Conservation (phyloP, 2,113 vertebrate species). For the human region GRCh38 chrX:15876001-15876500, state of each 20-base stretch:
- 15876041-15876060: constrained; percentile 10
- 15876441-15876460: constrained; percentile 27
- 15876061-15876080: background rate
- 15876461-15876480: background rate
- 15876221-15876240: constrained; percentile 2
- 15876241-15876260: background rate
- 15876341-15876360: background rate
- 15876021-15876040: constrained; percentile 18
- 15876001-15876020: background rate
- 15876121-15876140: background rate
- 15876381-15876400: background rate
- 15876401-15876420: background rate
- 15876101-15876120: background rate
- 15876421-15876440: background rate
- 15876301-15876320: background rate
- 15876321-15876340: background rate
- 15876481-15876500: background rate
- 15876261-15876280: background rate
- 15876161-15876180: too few species aligned
- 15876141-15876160: background rate
- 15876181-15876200: background rate
- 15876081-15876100: background rate
- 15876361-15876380: background rate
- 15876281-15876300: background rate
- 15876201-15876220: background rate